Percentiles rank a stretch among this genome's conserved stretches.
Evolutionary conservation across 2,888 invertebrate species (phyloP).

Genomic region (Geotrupes spiniger): DNA sequence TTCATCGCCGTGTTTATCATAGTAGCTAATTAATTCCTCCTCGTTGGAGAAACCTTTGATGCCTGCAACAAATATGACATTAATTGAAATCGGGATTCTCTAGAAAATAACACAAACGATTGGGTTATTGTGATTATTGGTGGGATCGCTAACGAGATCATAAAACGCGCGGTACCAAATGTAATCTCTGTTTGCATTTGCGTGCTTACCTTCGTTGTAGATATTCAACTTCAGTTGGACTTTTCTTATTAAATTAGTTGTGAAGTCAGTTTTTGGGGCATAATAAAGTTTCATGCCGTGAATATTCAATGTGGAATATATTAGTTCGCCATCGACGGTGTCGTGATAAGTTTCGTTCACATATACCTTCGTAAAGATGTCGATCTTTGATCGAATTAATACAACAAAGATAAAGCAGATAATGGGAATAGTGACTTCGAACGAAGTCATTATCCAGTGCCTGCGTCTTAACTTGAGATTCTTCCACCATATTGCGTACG

Average conservation of each 20-base stretch:
- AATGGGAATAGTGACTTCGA: constrained; percentile 42
- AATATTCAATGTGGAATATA: constrained; percentile 29
- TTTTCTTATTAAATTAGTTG: constrained; percentile 36
- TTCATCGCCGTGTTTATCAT: constrained; percentile 27
- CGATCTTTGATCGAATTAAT: constrained; percentile 42
- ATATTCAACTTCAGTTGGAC: constrained; percentile 39
- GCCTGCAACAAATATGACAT: constrained; percentile 30
- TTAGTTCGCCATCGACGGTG: constrained; percentile 14
- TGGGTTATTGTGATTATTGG: too few species aligned
- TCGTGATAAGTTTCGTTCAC: constrained; percentile 35
- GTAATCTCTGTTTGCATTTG: too few species aligned
- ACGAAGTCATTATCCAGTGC: constrained; percentile 42
- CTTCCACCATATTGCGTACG: constrained; percentile 37
- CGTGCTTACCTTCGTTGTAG: constrained; percentile 38
- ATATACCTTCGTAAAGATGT: constrained; percentile 38
- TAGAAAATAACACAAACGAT: too few species aligned
- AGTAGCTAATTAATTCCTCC: constrained; percentile 35
- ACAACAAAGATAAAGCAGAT: constrained; percentile 42
- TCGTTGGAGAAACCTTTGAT: constrained; percentile 35
- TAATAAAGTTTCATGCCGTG: constrained; percentile 32
- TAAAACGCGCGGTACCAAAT: background rate
- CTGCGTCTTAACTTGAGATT: constrained; percentile 42
- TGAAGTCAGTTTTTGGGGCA: constrained; percentile 38
- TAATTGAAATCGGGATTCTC: too few species aligned
- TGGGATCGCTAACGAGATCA: background rate